A percentile compares a stretch with the other conserved stretches of the same genome.
These are phyloP conservation scores for Aphodius sticticus DNA, from an alignment of 2,888 invertebrate genomes.

Conservation along the genomic window DNA sequence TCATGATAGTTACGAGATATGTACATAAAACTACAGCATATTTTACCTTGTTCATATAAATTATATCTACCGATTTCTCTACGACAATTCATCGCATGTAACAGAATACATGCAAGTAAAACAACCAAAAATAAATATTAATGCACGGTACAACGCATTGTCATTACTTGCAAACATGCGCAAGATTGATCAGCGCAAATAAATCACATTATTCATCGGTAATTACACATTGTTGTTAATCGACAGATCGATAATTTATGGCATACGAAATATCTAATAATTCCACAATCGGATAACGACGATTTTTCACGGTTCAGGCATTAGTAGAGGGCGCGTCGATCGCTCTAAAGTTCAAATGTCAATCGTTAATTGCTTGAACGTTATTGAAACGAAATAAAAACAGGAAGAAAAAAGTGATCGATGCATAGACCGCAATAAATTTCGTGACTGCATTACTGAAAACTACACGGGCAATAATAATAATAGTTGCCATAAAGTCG, in stretches of 20 bases:
- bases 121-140: background rate
- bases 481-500: slow-evolving; percentile 28
- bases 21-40: too few species aligned
- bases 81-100: background rate
- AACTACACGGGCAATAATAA: slow-evolving; percentile 25
- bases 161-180: background rate
- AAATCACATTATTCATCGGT: slow-evolving; percentile 21
- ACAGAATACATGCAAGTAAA: background rate
- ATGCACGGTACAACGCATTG: background rate
- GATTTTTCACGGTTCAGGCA: slow-evolving; percentile 12
- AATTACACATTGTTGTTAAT: slow-evolving; percentile 24
- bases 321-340: background rate
- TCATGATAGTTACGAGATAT: too few species aligned
- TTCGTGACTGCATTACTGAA: slow-evolving; percentile 17
- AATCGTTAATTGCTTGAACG: slow-evolving; percentile 36
- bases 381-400: slow-evolving; percentile 32
- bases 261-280: slow-evolving; percentile 4
- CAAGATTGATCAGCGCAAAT: slow-evolving; percentile 15
- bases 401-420: background rate
- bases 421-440: slow-evolving; percentile 28
- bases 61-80: too few species aligned
- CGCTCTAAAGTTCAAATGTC: slow-evolving; percentile 25
- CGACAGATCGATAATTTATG: slow-evolving; percentile 4
- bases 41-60: too few species aligned
- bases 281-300: background rate